These are phyloP conservation scores for Heliconius charithonia DNA, from an alignment of 2,888 invertebrate species.

Conservation along the genomic window DNA sequence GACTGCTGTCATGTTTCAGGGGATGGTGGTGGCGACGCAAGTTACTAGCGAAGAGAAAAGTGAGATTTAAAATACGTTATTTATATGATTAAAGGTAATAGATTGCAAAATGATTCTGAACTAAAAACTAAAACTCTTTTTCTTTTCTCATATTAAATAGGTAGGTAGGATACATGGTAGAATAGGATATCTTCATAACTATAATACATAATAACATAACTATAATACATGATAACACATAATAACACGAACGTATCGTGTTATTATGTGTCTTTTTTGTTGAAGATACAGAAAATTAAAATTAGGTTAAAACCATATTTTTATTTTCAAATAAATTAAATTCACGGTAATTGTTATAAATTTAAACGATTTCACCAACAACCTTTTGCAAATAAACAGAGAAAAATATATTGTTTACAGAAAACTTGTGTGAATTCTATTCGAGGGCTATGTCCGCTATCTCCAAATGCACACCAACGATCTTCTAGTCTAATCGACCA, in stretches of 20 bases:
- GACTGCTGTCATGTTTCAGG: constrained; percentile 67
- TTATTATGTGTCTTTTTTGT: not conserved
- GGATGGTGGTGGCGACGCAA: constrained; percentile 78
- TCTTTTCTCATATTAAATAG: too few relatives aligned
- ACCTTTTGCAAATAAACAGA: not conserved
- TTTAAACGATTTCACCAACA: not conserved
- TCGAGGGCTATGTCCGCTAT: constrained; percentile 63
- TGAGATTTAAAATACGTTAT: constrained; percentile 40
- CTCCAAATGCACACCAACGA: constrained; percentile 67
- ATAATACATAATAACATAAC: too few relatives aligned
- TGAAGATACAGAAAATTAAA: not conserved
- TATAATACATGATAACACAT: too few relatives aligned
- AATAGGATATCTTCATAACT: too few relatives aligned
- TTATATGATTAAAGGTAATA: not conserved
- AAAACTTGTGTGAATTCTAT: constrained; percentile 56
- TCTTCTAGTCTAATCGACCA: constrained; percentile 67
- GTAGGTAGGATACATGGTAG: too few relatives aligned
- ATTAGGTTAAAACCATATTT: too few relatives aligned
- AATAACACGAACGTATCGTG: too few relatives aligned
- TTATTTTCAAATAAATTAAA: too few relatives aligned
- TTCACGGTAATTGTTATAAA: not conserved
- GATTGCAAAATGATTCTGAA: too few relatives aligned
- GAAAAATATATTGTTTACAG: constrained; percentile 51
- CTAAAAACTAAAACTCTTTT: too few relatives aligned
- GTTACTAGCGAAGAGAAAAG: constrained; percentile 66